Conservation (phyloP, 2,797 vertebrate species). For the Microchirus variegatus region DNA sequence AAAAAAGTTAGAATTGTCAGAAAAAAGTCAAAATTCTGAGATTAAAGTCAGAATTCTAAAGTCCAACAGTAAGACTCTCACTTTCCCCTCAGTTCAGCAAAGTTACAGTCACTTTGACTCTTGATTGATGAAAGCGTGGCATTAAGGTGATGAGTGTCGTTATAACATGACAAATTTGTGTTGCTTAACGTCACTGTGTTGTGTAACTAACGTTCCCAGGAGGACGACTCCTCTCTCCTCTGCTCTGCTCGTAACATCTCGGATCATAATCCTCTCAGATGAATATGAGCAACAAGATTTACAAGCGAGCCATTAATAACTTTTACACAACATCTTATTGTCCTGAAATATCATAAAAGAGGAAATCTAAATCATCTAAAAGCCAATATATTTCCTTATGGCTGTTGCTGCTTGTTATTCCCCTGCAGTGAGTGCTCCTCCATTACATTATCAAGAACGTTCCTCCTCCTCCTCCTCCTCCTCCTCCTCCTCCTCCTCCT, state of each 20-base stretch:
- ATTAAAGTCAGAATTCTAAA: too few relatives aligned
- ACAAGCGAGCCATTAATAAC: conserved; percentile 51
- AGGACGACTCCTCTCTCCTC: conserved; percentile 5
- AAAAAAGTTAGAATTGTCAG: too few relatives aligned
- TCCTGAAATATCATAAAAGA: conserved; percentile 60
- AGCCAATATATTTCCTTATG: conserved; percentile 62
- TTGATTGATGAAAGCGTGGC: conserved; percentile 31
- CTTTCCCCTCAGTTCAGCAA: too few relatives aligned
- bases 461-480: conserved; percentile 4
- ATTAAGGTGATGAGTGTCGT: conserved; percentile 18
- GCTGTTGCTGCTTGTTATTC: conserved; percentile 21
- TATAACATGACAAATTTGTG: conserved; percentile 15
- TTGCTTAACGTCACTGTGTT: conserved; percentile 18
- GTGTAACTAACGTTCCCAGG: conserved; percentile 22
- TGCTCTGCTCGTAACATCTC: conserved; percentile 11
- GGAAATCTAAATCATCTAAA: conserved; percentile 69
- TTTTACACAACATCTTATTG: conserved; percentile 54
- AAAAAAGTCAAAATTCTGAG: too few relatives aligned
- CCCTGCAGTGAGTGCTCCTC: conserved; percentile 18
- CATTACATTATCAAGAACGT: conserved; percentile 57
- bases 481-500: neutral
- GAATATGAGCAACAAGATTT: conserved; percentile 51
- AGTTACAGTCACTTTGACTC: too few relatives aligned
- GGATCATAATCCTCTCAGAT: conserved; percentile 23
- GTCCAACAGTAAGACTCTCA: too few relatives aligned